phyloP scores from a whole-genome alignment of 2,888 invertebrate genomes.

The Emesis russula region DNA sequence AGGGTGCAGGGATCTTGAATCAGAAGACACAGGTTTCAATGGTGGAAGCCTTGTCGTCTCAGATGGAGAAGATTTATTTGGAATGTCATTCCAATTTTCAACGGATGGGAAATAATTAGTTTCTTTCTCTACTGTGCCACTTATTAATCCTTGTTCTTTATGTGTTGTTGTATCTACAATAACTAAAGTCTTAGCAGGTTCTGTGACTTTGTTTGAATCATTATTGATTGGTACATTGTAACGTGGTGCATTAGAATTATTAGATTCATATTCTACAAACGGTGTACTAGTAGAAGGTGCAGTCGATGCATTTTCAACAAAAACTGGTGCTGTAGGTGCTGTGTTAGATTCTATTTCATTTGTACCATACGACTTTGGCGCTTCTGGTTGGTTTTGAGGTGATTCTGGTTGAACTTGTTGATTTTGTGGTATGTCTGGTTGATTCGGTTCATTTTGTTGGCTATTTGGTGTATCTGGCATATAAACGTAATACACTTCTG shows the following conservation, averaged over 20 bases:
- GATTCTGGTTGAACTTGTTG: neutral
- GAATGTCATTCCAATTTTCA: conserved; percentile 4
- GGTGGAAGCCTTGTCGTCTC: neutral
- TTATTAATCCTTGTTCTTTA: conserved; percentile 13
- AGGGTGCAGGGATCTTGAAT: neutral
- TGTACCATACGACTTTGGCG: neutral
- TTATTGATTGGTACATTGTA: neutral
- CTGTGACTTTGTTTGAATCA: neutral
- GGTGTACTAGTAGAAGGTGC: neutral
- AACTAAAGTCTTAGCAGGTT: neutral
- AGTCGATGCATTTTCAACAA: conserved; percentile 13
- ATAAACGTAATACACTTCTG: conserved; percentile 1
- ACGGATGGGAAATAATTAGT: conserved; percentile 11
- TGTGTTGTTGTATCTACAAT: conserved; percentile 5
- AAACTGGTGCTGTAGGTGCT: conserved; percentile 18
- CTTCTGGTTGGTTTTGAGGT: neutral
- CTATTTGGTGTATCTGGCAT: neutral
- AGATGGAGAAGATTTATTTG: neutral
- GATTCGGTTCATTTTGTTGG: neutral
- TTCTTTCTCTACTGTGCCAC: conserved; percentile 18
- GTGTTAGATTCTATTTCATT: neutral
- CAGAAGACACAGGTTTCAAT: neutral
- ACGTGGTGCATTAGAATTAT: neutral
- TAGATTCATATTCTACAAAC: neutral
- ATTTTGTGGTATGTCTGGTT: neutral